These are phyloP conservation scores for Sebastes jordani DNA, from an alignment of 2,797 vertebrate species.

Conservation along the genomic window DNA sequence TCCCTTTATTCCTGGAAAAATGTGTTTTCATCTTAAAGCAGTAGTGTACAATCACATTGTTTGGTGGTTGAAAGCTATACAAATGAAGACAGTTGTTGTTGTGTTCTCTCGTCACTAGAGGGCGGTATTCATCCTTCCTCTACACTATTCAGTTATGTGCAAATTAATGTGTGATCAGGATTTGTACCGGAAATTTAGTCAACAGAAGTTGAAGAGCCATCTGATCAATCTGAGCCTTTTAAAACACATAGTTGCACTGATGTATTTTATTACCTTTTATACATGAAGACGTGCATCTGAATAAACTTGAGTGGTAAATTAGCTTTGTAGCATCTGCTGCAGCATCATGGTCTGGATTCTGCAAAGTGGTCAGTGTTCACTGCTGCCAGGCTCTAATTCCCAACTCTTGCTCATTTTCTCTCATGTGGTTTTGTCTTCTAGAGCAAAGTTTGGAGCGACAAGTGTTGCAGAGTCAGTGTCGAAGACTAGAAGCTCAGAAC, in stretches of 20 bases:
- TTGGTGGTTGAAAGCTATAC: background rate
- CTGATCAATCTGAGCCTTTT: too few species aligned
- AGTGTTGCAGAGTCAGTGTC: conserved; percentile 93
- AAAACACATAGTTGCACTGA: background rate
- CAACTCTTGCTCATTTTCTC: background rate
- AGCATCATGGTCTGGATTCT: background rate
- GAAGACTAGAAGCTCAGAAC: conserved; percentile 94
- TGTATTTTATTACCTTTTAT: background rate
- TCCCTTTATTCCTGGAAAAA: background rate
- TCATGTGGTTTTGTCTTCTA: conserved; percentile 46
- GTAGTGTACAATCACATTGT: background rate
- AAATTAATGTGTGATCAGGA: background rate
- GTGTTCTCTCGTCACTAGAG: conserved; percentile 31
- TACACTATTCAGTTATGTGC: background rate
- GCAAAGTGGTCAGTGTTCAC: conserved; percentile 4
- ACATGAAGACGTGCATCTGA: background rate
- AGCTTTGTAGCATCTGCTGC: background rate
- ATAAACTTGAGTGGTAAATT: background rate
- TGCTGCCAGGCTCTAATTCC: background rate
- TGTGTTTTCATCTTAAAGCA: background rate
- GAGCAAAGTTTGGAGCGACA: conserved; percentile 97
- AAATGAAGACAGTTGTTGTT: background rate
- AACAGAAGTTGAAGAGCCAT: background rate
- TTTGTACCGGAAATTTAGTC: background rate
- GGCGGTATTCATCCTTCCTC: background rate